These are phyloP conservation scores for Etheostoma perlongum DNA, from an alignment of 2,797 vertebrate species.

Conservation along the genomic window DNA sequence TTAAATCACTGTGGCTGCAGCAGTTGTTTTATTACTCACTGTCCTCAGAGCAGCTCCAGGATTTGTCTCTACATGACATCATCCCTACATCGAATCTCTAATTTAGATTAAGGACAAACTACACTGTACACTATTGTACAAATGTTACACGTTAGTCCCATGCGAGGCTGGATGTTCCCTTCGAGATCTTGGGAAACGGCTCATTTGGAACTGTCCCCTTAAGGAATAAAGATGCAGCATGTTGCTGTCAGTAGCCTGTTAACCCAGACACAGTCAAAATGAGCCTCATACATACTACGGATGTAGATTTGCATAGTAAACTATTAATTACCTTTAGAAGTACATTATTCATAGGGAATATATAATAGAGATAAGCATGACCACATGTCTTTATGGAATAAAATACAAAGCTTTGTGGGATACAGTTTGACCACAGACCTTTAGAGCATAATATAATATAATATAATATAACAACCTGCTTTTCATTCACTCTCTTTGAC, in stretches of 20 bases:
- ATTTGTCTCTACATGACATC: conserved; percentile 28
- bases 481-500: conserved; percentile 57
- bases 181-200: not conserved
- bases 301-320: not conserved
- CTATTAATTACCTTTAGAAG: not conserved
- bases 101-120: conserved; percentile 12
- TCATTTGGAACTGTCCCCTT: conserved; percentile 8
- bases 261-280: conserved; percentile 3
- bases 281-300: not conserved
- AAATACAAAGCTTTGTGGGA: not conserved
- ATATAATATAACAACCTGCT: not conserved
- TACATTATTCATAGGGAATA: not conserved
- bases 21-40: conserved; percentile 36
- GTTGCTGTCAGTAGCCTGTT: conserved; percentile 20
- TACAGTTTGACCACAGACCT: not conserved
- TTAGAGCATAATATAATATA: no score
- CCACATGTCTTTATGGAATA: not conserved
- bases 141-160: not conserved
- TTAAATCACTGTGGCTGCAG: conserved; percentile 13
- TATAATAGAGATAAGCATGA: not conserved
- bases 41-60: conserved; percentile 26
- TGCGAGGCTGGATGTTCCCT: not conserved
- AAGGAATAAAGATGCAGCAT: conserved; percentile 1
- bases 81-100: not conserved
- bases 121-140: not conserved